Percentiles rank a stretch among this genome's conserved stretches.
Evolutionary conservation across 2,113 vertebrate genomes (phyloP).

Genomic region (Taxidea taxus): DNA sequence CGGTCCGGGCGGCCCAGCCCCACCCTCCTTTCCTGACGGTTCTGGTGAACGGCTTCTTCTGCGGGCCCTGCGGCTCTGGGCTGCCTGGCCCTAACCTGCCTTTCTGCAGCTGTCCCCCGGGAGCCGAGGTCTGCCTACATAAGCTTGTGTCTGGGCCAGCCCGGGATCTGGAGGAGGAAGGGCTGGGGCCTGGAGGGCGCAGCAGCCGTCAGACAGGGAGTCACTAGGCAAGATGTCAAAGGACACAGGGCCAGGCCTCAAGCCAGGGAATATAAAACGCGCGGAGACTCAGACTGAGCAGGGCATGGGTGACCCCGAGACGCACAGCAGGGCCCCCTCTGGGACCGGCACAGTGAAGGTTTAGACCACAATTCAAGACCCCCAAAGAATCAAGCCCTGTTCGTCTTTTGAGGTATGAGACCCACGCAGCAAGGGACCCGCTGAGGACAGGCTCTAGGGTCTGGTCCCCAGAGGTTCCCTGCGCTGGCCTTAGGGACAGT

Average conservation of each 20-base stretch:
- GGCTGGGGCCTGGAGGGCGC: neutral
- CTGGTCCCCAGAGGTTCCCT: neutral
- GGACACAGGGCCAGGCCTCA: neutral
- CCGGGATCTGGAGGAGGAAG: neutral
- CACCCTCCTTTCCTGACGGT: rapidly evolving
- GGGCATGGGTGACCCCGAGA: neutral
- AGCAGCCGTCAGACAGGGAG: neutral
- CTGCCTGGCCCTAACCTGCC: neutral
- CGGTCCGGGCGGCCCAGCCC: no score
- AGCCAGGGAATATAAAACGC: neutral
- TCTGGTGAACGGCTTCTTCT: neutral
- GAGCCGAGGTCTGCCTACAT: conserved; percentile 32
- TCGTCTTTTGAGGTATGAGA: neutral
- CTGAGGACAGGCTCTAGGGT: neutral
- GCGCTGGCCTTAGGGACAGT: neutral
- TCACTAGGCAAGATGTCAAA: neutral
- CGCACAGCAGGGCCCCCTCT: neutral
- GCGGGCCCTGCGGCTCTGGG: neutral
- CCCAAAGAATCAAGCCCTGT: neutral
- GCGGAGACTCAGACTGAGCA: neutral
- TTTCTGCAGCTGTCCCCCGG: neutral
- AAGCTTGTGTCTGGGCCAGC: neutral
- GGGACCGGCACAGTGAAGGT: neutral
- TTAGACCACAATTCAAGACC: neutral
- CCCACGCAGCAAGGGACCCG: neutral